Percentiles rank a stretch among this genome's conserved stretches.
These are phyloP conservation scores for Aegotheles bennettii DNA, from an alignment of 2,113 vertebrate genomes.

Conservation along the genomic window DNA sequence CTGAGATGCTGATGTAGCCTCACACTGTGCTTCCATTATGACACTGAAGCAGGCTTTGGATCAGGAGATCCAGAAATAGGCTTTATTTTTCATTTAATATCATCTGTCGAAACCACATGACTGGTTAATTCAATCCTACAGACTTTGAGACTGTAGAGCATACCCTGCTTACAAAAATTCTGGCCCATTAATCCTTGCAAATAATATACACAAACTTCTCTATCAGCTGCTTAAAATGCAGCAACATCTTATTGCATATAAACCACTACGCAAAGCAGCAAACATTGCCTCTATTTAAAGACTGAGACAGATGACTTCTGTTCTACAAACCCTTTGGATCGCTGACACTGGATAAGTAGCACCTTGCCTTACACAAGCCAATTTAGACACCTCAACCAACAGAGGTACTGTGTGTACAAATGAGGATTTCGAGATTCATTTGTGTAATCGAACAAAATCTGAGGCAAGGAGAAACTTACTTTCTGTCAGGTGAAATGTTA, in stretches of 20 bases:
- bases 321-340: neutral
- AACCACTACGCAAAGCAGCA: neutral
- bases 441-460: neutral
- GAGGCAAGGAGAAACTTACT: slow-evolving; percentile 66
- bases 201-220: neutral
- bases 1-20: neutral
- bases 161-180: neutral
- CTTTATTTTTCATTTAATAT: neutral
- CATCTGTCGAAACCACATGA: neutral
- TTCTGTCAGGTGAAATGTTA: slow-evolving; percentile 82
- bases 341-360: neutral
- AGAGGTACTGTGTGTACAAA: accelerated
- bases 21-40: neutral
- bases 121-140: neutral
- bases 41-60: neutral
- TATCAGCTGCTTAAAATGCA: neutral
- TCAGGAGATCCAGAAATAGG: accelerated
- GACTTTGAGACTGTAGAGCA: neutral
- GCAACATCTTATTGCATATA: neutral
- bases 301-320: accelerated
- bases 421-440: neutral
- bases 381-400: neutral
- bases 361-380: neutral
- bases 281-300: neutral
- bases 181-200: neutral